These are phyloP conservation scores for Tethya wilhelma DNA, from an alignment of 37 sponge, comb jelly and placozoan species.

Conservation along the genomic window DNA sequence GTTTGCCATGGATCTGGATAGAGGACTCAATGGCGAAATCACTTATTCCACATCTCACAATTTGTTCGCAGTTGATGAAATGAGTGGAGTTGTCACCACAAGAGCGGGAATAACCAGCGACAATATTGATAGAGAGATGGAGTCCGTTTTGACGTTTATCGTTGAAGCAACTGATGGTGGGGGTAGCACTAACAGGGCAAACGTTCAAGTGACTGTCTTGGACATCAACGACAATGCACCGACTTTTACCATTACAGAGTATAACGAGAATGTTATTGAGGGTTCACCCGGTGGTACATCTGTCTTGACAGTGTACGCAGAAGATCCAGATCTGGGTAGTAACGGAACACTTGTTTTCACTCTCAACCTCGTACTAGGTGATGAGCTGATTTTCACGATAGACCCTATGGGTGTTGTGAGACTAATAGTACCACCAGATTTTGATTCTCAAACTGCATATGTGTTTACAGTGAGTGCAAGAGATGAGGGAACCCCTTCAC, in stretches of 20 bases:
- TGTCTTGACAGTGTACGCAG: constrained; percentile 34
- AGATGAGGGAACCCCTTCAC: constrained; percentile 43
- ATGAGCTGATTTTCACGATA: constrained; percentile 34
- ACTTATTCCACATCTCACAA: constrained; percentile 10
- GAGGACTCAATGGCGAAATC: constrained; percentile 37
- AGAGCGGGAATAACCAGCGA: not conserved
- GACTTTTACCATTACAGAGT: constrained; percentile 20
- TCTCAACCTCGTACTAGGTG: not conserved
- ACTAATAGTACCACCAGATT: not conserved
- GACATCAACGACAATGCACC: constrained; percentile 70
- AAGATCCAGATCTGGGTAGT: constrained; percentile 55
- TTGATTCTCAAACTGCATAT: constrained; percentile 4
- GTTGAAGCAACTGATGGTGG: constrained; percentile 62
- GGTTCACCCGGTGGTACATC: not conserved
- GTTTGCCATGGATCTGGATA: constrained; percentile 65
- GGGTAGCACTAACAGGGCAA: constrained; percentile 20
- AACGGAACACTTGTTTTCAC: constrained; percentile 28
- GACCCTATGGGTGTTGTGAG: constrained; percentile 27
- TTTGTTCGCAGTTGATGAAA: constrained; percentile 32
- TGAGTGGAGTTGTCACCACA: constrained; percentile 47
- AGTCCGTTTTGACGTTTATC: constrained; percentile 14
- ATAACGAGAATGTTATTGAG: constrained; percentile 29
- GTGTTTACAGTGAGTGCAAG: constrained; percentile 33
- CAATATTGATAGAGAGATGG: constrained; percentile 50
- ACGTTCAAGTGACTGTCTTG: constrained; percentile 31